Evolutionary conservation across 2,888 invertebrate genomes (phyloP).

Genomic region (Phortica okadai): DNA sequence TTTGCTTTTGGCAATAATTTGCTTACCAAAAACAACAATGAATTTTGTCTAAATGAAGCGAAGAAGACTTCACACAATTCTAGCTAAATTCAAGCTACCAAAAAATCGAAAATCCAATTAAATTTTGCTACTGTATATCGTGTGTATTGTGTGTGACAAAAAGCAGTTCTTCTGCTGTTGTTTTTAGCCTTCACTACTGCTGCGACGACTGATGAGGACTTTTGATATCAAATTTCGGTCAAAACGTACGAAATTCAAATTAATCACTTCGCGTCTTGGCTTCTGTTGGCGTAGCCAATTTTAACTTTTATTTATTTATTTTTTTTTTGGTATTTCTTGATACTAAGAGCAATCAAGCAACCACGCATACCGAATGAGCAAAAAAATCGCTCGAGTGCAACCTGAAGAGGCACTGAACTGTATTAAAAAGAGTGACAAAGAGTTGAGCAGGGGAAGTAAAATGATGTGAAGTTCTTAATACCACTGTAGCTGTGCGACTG

Average conservation of each 20-base stretch:
- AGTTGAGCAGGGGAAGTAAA: neutral
- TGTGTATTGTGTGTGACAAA: neutral
- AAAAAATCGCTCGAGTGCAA: conserved; percentile 15
- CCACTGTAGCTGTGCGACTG: conserved; percentile 30
- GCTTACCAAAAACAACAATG: neutral
- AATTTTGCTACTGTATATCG: neutral
- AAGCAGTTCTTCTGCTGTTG: neutral
- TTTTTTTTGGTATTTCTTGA: too few relatives aligned
- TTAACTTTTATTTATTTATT: too few relatives aligned
- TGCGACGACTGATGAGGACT: neutral
- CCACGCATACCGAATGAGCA: neutral
- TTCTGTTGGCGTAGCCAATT: conserved; percentile 14
- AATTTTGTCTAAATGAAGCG: neutral
- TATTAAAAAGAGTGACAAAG: conserved; percentile 50
- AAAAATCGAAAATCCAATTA: neutral
- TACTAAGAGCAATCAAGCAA: too few relatives aligned
- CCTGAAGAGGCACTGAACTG: conserved; percentile 55
- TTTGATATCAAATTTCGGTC: conserved; percentile 24
- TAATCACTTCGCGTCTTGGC: conserved; percentile 23
- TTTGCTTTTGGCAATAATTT: too few relatives aligned
- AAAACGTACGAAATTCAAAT: neutral
- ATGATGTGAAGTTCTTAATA: conserved; percentile 54
- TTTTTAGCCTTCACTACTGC: too few relatives aligned
- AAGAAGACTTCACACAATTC: neutral
- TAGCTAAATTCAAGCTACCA: neutral